Evolutionary conservation across 2,113 vertebrate species (phyloP), one percentile per base, ranked within the genome.

Genomic region (Siniperca knerii): DNA sequence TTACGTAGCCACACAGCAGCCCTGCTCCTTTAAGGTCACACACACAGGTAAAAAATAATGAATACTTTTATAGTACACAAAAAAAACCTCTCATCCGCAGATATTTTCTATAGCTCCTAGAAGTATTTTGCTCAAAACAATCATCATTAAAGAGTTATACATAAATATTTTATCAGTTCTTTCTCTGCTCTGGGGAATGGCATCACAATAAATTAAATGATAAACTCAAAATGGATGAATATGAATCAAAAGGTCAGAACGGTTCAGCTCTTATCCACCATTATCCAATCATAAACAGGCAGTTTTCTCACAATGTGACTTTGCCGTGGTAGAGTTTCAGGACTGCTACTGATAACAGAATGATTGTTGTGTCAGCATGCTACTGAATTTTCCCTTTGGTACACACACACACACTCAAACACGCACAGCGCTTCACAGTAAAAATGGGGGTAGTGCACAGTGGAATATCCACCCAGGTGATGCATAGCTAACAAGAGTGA

Each of bases 131-230:
- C 25, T 25, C 25, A 65, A 66, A 62, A 60, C 46, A 70, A 84
- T 73, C 11, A 42, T 65, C 33, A 44, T 82, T 74, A 64, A 82
- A 70, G 23, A 69, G 42, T 33, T 61, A 37, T 35, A 58, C 21
- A 52, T 40, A 44, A 52, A 55, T 42, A 29, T 65, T 69, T 61
- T 37, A 75, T 78, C 12, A 18, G n/a, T 29, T 65, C 21, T 58
- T 33, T 42, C 29, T 48, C 40, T 29, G 48, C 73, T 79, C 46
- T 50, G 10, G 29, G 33, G 13, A 83, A 80, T 5, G 3, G 64
- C 33, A 20, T 61, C 52, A 12, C 40, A 80, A 80, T 85, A 81
- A 54, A 91, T 76, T 35, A 68, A 90, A 86, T 33, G 4, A 85
- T 80, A 77, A 89, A 61, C 57, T 61, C 60, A 67, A 79, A 81